phyloP scores from a whole-genome alignment of 2,113 vertebrate genomes.

The Clarias batrachus region DNA sequence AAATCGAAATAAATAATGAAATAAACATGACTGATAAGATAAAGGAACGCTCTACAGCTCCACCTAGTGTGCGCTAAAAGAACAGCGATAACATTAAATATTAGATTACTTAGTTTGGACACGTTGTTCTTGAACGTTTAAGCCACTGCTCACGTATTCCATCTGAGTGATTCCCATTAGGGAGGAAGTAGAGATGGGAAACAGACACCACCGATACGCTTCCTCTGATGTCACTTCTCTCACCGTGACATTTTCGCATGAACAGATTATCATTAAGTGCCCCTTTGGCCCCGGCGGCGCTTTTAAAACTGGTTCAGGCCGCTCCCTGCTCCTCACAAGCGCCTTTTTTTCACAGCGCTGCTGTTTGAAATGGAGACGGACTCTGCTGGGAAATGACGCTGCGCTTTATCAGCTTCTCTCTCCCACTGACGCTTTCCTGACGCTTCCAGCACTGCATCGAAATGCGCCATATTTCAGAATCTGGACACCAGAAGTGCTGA shows the following conservation, averaged over 20 bases:
- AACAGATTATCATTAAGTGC: slow-evolving; percentile 5
- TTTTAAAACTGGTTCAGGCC: neutral
- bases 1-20: neutral
- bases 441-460: slow-evolving; percentile 17
- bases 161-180: neutral
- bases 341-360: slow-evolving; percentile 2
- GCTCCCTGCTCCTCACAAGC: neutral
- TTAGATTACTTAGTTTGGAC: neutral
- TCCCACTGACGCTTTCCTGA: neutral
- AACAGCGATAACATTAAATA: neutral
- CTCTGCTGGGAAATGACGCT: slow-evolving; percentile 15
- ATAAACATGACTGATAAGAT: neutral
- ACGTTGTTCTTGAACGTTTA: neutral
- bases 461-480: slow-evolving; percentile 24
- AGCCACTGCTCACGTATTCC: neutral
- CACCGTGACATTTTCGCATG: neutral
- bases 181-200: neutral
- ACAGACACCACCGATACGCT: neutral
- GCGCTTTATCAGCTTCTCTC: slow-evolving; percentile 25
- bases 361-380: neutral
- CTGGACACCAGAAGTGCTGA: neutral
- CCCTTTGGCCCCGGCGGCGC: neutral
- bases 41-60: neutral
- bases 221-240: neutral
- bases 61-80: slow-evolving; percentile 19